phyloP scores from a whole-genome alignment of 2,888 invertebrate genomes.

The Tholera decimalis region DNA sequence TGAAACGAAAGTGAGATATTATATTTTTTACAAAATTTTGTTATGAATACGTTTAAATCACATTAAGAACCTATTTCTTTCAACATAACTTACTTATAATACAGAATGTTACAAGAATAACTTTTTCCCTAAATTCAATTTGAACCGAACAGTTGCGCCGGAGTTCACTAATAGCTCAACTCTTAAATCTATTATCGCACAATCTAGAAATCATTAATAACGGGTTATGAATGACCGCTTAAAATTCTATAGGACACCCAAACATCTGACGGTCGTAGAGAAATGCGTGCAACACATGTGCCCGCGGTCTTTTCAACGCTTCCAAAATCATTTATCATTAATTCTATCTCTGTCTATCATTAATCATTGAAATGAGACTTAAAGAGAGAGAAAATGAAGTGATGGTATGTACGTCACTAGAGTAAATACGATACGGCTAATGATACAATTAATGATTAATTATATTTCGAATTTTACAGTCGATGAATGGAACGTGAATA shows the following conservation, averaged over 20 bases:
- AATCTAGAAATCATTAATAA: conserved; percentile 84
- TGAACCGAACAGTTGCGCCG: conserved; percentile 57
- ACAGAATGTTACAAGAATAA: conserved; percentile 9
- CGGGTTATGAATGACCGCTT: conserved; percentile 85
- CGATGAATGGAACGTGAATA: conserved; percentile 74
- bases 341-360: conserved; percentile 80
- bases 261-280: conserved; percentile 81
- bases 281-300: conserved; percentile 82
- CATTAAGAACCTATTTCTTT: conserved; percentile 16
- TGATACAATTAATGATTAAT: conserved; percentile 90
- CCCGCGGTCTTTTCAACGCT: conserved; percentile 85
- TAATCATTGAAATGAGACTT: conserved; percentile 90
- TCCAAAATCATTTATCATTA: conserved; percentile 85
- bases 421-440: conserved; percentile 87
- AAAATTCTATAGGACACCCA: conserved; percentile 84
- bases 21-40: not conserved
- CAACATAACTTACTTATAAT: not conserved
- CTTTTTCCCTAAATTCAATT: conserved; percentile 31
- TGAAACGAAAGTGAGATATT: not conserved
- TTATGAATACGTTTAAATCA: conserved; percentile 22
- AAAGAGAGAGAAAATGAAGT: conserved; percentile 91
- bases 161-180: conserved; percentile 61
- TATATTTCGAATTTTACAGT: conserved; percentile 81
- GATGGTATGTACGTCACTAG: conserved; percentile 77
- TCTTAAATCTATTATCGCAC: conserved; percentile 78